Evolutionary conservation across 2,797 vertebrate species (phyloP), one percentile per base, ranked within the genome.

Genomic region (Spatula clypeata): DNA sequence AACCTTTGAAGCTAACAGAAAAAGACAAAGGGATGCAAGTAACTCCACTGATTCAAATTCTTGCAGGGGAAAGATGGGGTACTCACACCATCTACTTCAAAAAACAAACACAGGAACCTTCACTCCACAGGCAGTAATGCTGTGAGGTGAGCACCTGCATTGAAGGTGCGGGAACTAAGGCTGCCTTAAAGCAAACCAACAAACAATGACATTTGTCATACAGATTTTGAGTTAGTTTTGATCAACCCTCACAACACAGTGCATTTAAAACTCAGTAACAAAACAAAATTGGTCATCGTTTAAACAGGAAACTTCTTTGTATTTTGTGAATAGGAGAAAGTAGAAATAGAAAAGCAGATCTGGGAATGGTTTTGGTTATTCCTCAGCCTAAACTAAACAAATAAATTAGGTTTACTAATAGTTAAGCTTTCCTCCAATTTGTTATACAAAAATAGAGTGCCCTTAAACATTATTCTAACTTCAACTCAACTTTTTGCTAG

Each of bases 401-500:
- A 45, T 3, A 53, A 53, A 61, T 32, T 2, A 27, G 31, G 18
- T 19, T 9, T 71, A 88, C n/a, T 84, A 93, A 79, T 3, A 90
- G 65, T 73, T 84, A 81, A 83, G 58, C 13, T 88, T 91, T 72
- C 57, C 26, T 88, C 31, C 38, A 62, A 70, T 71, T 65, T 12
- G 9, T 45, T 44, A 67, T 7, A 81, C 36, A 86, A 81, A 94
- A 93, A 79, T 6, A 88, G 54, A 86, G 23, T 23, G 53, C 29
- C 71, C 20, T 86, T 86, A 61, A 92, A 31, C 81, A 94, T 93
- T 95, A 73, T 71, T 95, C 53, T 94, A 95, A 94, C 88, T 94
- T 93, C 88, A 87, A 45, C 53, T 92, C 53, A 95, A 89, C n/a
- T 93, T 96, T 62, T 91, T 94, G 93, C 88, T 89, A 92, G 74